A percentile compares a stretch with the other conserved stretches of the same genome.
These are phyloP conservation scores for Plectropomus leopardus DNA, from an alignment of 2,113 vertebrate genomes.

Conservation along the genomic window DNA sequence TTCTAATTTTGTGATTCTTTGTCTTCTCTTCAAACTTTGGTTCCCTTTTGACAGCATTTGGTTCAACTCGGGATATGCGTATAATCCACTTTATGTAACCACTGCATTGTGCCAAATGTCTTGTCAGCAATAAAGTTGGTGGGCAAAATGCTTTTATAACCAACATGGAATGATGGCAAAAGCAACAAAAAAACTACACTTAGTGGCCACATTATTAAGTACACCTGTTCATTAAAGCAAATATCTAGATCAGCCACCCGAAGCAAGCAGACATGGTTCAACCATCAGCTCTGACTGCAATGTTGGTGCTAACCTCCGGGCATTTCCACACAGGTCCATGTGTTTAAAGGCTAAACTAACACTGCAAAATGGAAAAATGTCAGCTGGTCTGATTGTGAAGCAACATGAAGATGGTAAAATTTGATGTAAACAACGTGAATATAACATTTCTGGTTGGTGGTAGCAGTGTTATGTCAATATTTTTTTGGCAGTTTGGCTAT, in stretches of 20 bases:
- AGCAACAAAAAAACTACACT: constrained; percentile 19
- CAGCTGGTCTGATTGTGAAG: background rate
- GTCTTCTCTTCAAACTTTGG: constrained; percentile 7
- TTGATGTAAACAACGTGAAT: background rate
- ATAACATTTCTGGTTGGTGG: background rate
- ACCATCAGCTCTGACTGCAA: background rate
- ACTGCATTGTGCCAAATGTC: background rate
- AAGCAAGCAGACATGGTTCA: background rate
- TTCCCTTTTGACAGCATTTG: constrained; percentile 6
- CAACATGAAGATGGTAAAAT: background rate
- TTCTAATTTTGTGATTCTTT: background rate
- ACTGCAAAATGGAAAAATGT: background rate
- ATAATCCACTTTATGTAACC: background rate
- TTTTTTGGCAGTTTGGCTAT: background rate
- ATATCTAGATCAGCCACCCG: background rate
- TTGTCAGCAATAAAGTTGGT: background rate
- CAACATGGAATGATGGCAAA: background rate
- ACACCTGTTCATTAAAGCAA: background rate
- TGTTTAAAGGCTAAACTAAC: background rate
- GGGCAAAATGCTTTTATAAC: background rate
- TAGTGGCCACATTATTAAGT: background rate
- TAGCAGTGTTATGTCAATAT: background rate
- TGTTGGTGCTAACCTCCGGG: background rate
- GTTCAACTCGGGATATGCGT: background rate
- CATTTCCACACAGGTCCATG: background rate